A percentile compares a stretch with the other conserved stretches of the same genome.
phyloP scores from a whole-genome alignment of 23 tunicate species.

The Styela clava region DNA sequence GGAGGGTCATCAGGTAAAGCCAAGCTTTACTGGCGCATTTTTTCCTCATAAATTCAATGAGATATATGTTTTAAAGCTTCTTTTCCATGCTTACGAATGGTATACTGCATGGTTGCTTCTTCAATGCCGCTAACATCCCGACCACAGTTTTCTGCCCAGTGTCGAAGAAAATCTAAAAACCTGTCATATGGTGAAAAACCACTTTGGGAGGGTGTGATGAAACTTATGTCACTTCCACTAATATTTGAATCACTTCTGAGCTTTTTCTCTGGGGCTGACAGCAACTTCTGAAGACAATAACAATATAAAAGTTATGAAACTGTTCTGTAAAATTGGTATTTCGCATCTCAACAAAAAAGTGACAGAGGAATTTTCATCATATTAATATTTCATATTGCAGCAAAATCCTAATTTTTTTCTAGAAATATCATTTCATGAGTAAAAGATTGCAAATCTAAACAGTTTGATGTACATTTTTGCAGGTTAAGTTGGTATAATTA shows the following conservation, averaged over 20 bases:
- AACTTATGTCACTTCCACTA: not conserved
- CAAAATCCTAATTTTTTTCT: no score
- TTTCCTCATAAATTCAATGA: not conserved
- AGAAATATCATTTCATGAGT: no score
- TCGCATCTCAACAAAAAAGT: no score
- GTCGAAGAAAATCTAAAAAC: not conserved
- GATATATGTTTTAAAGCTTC: not conserved
- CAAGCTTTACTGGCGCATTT: no score
- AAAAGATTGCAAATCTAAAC: no score
- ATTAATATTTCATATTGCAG: no score
- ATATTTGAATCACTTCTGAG: not conserved
- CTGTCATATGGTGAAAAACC: not conserved
- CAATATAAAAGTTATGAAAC: no score
- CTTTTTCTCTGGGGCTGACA: not conserved
- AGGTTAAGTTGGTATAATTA: no score
- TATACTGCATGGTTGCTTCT: slow-evolving; percentile 20
- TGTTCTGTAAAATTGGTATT: no score
- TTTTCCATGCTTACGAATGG: not conserved
- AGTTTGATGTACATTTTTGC: no score
- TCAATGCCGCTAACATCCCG: not conserved
- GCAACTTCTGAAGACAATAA: not conserved
- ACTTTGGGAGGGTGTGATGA: not conserved
- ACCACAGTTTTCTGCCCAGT: not conserved
- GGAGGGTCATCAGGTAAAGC: no score
- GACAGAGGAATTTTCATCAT: no score